Evolutionary conservation across 2,888 invertebrate species (phyloP).

Genomic region (Andrena praecox): DNA sequence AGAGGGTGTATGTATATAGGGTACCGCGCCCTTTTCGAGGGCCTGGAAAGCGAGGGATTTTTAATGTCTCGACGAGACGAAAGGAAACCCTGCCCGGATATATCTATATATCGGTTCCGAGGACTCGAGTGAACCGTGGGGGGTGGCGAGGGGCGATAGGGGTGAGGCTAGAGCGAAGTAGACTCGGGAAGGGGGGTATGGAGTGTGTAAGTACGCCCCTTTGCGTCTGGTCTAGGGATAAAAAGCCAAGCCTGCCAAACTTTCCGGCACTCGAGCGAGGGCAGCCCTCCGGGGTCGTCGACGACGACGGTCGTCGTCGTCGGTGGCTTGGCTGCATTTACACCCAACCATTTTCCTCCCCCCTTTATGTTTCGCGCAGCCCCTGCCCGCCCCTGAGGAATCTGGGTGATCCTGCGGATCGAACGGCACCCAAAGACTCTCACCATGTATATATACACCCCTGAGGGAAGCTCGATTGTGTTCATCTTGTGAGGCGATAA

Average conservation of each 20-base stretch:
- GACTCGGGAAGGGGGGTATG: conserved; percentile 47
- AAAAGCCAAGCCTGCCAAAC: conserved; percentile 72
- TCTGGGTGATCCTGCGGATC: conserved; percentile 48
- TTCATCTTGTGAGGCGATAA: conserved; percentile 19
- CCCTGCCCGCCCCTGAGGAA: conserved; percentile 32
- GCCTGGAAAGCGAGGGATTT: conserved; percentile 66
- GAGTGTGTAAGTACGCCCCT: conserved; percentile 69
- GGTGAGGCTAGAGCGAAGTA: conserved; percentile 48
- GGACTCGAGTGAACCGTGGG: conserved; percentile 39
- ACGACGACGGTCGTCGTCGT: conserved; percentile 14
- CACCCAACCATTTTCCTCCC: conserved; percentile 53
- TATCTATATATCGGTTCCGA: conserved; percentile 69
- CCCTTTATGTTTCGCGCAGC: conserved; percentile 26
- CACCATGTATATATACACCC: not conserved
- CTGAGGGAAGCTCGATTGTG: not conserved
- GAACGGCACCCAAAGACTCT: conserved; percentile 16
- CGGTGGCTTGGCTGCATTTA: conserved; percentile 57
- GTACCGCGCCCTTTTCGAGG: conserved; percentile 61
- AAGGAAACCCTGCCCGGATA: conserved; percentile 62
- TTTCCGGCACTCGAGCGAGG: conserved; percentile 69
- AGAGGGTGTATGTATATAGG: conserved; percentile 6
- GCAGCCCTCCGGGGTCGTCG: conserved; percentile 58
- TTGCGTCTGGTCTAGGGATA: conserved; percentile 72
- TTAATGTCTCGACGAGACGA: conserved; percentile 73
- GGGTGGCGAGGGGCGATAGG: conserved; percentile 28